Evolutionary conservation across 2,797 vertebrate species (phyloP).

Genomic region (Poeciliopsis presidionis): DNA sequence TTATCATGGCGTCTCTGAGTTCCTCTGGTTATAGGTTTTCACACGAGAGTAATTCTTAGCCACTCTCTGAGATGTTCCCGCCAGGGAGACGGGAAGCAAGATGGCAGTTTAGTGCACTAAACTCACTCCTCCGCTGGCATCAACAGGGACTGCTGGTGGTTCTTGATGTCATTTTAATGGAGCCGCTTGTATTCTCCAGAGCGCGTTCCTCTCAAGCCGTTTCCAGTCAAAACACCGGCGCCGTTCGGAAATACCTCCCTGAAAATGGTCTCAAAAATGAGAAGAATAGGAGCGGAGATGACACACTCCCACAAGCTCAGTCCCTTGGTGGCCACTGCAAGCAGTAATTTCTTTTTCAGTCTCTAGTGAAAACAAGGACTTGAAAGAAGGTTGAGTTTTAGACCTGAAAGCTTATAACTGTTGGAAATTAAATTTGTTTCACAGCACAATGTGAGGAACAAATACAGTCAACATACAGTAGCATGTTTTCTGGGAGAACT

Average conservation of each 20-base stretch:
- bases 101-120: constrained; percentile 8
- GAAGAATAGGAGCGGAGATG: not conserved
- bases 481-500: not conserved
- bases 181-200: constrained; percentile 9
- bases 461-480: not conserved
- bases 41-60: constrained; percentile 14
- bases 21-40: constrained; percentile 20
- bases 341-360: not conserved
- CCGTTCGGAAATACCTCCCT: constrained; percentile 3
- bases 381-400: not conserved
- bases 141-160: not conserved
- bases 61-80: constrained; percentile 16
- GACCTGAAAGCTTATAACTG: not conserved
- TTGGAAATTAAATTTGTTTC: not conserved
- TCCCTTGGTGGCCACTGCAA: not conserved
- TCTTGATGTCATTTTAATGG: constrained; percentile 14
- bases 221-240: not conserved
- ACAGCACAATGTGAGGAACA: not conserved
- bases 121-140: constrained; percentile 1
- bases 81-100: constrained; percentile 6
- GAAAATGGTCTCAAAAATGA: not conserved
- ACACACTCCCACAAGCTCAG: not conserved
- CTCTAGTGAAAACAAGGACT: not conserved
- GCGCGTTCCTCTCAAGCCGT: not conserved
- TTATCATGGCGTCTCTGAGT: constrained; percentile 34